These are phyloP conservation scores for Drosophila algonquin DNA, from an alignment of 2,888 invertebrate genomes.

Conservation along the genomic window DNA sequence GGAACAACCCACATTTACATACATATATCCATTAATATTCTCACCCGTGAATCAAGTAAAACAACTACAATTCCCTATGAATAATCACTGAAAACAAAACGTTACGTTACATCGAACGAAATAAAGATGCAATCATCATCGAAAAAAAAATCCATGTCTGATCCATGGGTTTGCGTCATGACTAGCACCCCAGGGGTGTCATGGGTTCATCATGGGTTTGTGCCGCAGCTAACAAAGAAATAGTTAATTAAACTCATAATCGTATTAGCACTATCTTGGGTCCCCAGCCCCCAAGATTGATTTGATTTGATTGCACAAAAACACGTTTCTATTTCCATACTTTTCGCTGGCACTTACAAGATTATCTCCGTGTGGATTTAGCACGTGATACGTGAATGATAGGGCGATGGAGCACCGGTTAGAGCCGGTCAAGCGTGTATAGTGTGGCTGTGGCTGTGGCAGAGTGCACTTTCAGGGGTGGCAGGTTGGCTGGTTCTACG, in stretches of 20 bases:
- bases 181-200: not conserved
- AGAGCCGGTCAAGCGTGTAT: constrained; percentile 15
- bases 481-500: constrained; percentile 41
- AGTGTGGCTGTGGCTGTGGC: not conserved
- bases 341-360: constrained; percentile 35
- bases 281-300: constrained; percentile 43
- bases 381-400: constrained; percentile 67
- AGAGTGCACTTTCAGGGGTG: not conserved
- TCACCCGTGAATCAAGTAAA: not conserved
- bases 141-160: constrained; percentile 2
- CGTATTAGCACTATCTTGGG: constrained; percentile 19
- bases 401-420: constrained; percentile 14
- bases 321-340: constrained; percentile 60
- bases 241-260: constrained; percentile 17
- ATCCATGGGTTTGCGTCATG: not conserved
- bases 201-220: constrained; percentile 1
- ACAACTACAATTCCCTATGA: not conserved
- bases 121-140: not conserved
- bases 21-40: not conserved
- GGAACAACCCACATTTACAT: not conserved
- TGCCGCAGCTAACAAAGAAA: constrained; percentile 11
- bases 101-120: not conserved
- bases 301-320: constrained; percentile 60
- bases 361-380: constrained; percentile 19
- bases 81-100: not conserved